Conservation (phyloP, 1,140 invertebrate genomes). For the Dendroctonus valens region DNA sequence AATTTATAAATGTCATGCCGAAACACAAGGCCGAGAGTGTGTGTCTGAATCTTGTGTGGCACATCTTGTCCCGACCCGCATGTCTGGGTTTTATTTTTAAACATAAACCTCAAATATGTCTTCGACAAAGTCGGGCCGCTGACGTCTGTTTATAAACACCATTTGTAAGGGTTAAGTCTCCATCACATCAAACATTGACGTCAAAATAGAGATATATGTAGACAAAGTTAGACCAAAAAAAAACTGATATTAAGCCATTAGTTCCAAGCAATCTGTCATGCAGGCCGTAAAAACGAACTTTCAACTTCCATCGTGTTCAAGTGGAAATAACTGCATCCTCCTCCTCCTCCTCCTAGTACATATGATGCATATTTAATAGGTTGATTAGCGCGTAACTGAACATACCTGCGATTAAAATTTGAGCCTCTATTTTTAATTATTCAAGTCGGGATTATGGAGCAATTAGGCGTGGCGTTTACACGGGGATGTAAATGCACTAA, state of each 20-base stretch:
- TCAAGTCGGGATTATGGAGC: neutral
- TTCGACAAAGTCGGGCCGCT: conserved; percentile 21
- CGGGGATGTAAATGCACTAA: too few species aligned
- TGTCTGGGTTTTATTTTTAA: conserved; percentile 28
- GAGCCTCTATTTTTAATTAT: conserved; percentile 4
- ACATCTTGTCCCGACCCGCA: conserved; percentile 16
- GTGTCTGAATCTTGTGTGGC: conserved; percentile 18
- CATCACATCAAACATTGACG: conserved; percentile 6
- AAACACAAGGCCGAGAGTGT: conserved; percentile 12
- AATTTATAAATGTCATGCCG: conserved; percentile 15
- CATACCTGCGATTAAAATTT: conserved; percentile 7
- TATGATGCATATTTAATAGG: neutral
- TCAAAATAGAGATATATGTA: conserved; percentile 8
- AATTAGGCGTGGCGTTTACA: neutral
- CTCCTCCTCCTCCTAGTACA: too few species aligned
- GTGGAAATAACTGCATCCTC: too few species aligned
- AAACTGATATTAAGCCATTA: neutral
- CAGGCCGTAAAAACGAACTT: too few species aligned
- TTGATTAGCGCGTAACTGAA: conserved; percentile 3
- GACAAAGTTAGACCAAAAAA: neutral
- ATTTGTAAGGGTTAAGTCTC: conserved; percentile 27
- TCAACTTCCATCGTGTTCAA: too few species aligned
- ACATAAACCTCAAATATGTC: conserved; percentile 24
- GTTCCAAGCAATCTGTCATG: neutral
- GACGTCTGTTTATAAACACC: conserved; percentile 27